Percentiles rank a stretch among this genome's conserved stretches.
phyloP scores from a whole-genome alignment of 2,113 vertebrate genomes.

The Cyanoderma ruficeps region DNA sequence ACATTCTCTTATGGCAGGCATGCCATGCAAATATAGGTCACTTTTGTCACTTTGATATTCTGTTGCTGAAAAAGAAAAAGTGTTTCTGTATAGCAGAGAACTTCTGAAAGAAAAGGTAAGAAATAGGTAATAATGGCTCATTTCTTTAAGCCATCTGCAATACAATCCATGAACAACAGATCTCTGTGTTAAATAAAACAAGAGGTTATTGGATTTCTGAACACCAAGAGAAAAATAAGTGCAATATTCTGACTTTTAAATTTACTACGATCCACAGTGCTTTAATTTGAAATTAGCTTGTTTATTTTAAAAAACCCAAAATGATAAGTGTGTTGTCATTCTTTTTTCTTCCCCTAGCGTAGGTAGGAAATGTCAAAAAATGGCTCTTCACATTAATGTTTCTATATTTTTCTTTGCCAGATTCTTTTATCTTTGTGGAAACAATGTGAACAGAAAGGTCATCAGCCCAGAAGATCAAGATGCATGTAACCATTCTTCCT shows the following conservation, averaged over 20 bases:
- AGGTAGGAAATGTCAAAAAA: neutral
- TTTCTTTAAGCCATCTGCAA: neutral
- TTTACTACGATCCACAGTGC: neutral
- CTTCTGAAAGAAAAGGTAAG: neutral
- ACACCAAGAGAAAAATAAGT: neutral
- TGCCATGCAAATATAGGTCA: neutral
- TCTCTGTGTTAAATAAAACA: neutral
- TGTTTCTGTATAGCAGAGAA: neutral
- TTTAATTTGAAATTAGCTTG: neutral
- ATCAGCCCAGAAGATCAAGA: slow-evolving; percentile 14
- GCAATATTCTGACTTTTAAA: neutral
- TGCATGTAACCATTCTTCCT: neutral
- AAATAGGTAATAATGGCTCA: neutral
- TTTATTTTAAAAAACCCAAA: neutral
- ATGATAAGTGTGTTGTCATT: neutral
- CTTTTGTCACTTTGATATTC: neutral
- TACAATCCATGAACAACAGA: neutral
- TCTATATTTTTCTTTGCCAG: neutral
- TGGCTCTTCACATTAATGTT: neutral
- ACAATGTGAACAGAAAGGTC: slow-evolving; percentile 34
- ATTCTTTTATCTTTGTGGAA: slow-evolving; percentile 4
- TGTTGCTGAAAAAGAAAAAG: neutral
- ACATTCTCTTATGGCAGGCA: neutral
- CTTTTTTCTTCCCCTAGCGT: fast-evolving
- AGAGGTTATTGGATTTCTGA: neutral